Evolutionary conservation across 2,888 invertebrate species (phyloP).

Genomic region (Drosophila eohydei): DNA sequence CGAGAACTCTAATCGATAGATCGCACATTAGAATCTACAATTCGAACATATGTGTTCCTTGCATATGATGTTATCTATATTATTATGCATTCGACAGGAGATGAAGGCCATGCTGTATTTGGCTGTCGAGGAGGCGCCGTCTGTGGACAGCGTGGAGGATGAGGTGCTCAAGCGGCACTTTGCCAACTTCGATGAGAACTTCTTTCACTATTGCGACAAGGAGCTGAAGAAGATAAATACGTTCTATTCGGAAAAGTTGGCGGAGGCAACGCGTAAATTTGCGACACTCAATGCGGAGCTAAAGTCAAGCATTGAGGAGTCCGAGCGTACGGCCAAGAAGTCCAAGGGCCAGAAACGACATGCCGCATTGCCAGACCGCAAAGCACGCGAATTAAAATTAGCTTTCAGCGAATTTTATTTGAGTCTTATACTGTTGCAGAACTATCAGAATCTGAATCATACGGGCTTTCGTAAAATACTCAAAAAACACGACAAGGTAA

Average conservation of each 20-base stretch:
- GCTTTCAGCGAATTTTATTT: conserved; percentile 99
- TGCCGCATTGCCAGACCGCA: conserved; percentile 89
- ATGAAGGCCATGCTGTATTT: conserved; percentile 98
- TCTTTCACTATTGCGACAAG: conserved; percentile 97
- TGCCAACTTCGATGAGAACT: conserved; percentile 97
- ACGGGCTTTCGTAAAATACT: conserved; percentile 99
- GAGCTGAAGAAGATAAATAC: conserved; percentile 98
- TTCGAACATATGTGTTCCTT: too few species aligned
- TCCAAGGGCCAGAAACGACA: conserved; percentile 85
- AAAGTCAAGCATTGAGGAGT: conserved; percentile 87
- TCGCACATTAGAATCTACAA: background rate
- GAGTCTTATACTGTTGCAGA: conserved; percentile 97
- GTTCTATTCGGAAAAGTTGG: conserved; percentile 98
- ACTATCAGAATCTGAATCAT: conserved; percentile 99
- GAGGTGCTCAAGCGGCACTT: conserved; percentile 94
- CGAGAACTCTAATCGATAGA: background rate
- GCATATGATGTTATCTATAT: background rate
- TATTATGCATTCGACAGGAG: conserved; percentile 87
- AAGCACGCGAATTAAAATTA: conserved; percentile 96
- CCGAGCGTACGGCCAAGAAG: conserved; percentile 85
- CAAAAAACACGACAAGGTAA: conserved; percentile 99
- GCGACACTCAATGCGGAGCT: conserved; percentile 95
- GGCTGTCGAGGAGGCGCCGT: conserved; percentile 95
- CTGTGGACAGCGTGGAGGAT: conserved; percentile 95
- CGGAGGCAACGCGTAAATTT: conserved; percentile 98